Evolutionary conservation across 1,140 invertebrate species (phyloP).

Genomic region (Bemisia tabaci): DNA sequence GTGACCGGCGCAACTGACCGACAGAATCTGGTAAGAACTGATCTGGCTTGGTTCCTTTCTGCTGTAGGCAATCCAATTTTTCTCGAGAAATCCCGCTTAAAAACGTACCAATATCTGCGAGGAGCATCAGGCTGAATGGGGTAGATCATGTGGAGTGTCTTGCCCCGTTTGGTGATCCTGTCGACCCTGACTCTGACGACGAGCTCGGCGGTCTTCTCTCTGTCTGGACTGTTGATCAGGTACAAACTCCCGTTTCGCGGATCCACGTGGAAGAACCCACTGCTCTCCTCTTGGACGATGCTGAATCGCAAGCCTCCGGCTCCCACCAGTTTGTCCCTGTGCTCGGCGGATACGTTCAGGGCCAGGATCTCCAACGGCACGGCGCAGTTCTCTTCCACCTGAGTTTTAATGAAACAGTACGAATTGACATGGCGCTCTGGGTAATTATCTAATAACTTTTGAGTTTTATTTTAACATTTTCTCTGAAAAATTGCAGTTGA

Average conservation of each 20-base stretch:
- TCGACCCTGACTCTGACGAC: slow-evolving; percentile 54
- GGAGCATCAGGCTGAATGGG: slow-evolving; percentile 49
- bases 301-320: slow-evolving; percentile 28
- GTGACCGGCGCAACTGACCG: too few species aligned
- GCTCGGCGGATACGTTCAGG: slow-evolving; percentile 46
- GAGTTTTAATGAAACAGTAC: background rate
- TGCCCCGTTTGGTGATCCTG: slow-evolving; percentile 43
- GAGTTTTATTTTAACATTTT: background rate
- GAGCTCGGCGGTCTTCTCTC: slow-evolving; percentile 47
- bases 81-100: too few species aligned
- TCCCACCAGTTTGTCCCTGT: slow-evolving; percentile 23
- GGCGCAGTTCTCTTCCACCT: slow-evolving; percentile 52
- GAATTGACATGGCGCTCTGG: background rate
- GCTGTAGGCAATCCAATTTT: too few species aligned
- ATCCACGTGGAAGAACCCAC: slow-evolving; percentile 49
- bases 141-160: slow-evolving; percentile 45
- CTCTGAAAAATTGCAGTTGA: background rate
- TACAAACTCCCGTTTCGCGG: slow-evolving; percentile 54
- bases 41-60: too few species aligned
- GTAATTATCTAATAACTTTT: background rate
- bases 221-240: slow-evolving; percentile 49
- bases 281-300: slow-evolving; percentile 38
- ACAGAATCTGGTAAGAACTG: too few species aligned
- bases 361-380: slow-evolving; percentile 52
- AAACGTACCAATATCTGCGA: slow-evolving; percentile 44